Percentiles rank a stretch among this genome's conserved stretches.
phyloP scores from a whole-genome alignment of 2,888 invertebrate species.

The Cryptus armator region DNA sequence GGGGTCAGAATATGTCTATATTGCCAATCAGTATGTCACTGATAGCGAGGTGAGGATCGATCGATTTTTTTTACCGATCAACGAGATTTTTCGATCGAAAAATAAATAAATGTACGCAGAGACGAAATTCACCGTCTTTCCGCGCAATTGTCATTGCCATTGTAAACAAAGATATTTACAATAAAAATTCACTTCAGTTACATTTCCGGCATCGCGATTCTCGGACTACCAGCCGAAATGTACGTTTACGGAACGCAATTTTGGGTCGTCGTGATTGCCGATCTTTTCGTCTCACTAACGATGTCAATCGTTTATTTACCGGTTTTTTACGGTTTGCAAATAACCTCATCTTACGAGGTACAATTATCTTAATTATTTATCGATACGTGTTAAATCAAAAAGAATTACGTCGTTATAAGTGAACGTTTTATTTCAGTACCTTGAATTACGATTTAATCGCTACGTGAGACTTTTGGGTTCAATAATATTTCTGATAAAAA shows the following conservation, averaged over 20 bases:
- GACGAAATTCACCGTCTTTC: not conserved
- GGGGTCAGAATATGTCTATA: constrained; percentile 92
- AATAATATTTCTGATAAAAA: constrained; percentile 90
- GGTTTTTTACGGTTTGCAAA: constrained; percentile 91
- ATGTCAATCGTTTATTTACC: constrained; percentile 90
- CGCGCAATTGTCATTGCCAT: not conserved
- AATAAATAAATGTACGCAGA: not conserved
- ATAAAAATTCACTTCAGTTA: constrained; percentile 86
- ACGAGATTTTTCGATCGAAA: not conserved
- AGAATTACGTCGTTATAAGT: constrained; percentile 16
- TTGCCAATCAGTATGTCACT: constrained; percentile 92
- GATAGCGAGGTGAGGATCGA: constrained; percentile 89
- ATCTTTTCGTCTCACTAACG: constrained; percentile 89
- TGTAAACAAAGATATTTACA: not conserved
- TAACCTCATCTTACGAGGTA: constrained; percentile 92
- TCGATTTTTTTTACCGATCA: not conserved
- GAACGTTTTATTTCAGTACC: constrained; percentile 87
- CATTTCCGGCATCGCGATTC: constrained; percentile 90
- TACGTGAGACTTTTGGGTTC: constrained; percentile 90
- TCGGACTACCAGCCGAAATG: constrained; percentile 92
- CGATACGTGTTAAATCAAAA: not conserved
- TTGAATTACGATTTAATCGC: constrained; percentile 89
- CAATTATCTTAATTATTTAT: constrained; percentile 10
- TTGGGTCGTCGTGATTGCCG: constrained; percentile 89
- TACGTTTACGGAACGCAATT: constrained; percentile 92